Evolutionary conservation across 2,113 vertebrate species (phyloP).

Genomic region (Antechinus flavipes): DNA sequence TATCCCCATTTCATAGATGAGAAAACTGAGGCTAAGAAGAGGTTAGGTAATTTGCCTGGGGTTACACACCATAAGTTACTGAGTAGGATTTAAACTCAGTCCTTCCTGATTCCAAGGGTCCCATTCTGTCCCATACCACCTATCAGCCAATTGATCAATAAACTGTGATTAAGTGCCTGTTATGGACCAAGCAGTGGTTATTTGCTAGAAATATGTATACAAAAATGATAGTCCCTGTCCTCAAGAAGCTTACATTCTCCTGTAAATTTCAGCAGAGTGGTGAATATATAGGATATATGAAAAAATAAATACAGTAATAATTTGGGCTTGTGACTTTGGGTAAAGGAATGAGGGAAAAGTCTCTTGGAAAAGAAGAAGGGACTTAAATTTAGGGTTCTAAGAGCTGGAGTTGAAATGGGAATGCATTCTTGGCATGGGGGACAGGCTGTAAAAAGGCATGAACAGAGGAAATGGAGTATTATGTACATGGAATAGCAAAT

Average conservation of each 20-base stretch:
- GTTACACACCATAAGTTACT: background rate
- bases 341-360: background rate
- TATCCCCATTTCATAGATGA: background rate
- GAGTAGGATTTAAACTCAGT: background rate
- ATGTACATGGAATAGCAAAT: background rate
- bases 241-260: background rate
- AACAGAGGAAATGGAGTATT: background rate
- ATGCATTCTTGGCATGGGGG: background rate
- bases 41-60: background rate
- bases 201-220: background rate
- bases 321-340: background rate
- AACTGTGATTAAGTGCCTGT: background rate
- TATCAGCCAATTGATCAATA: background rate
- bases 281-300: background rate
- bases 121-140: background rate
- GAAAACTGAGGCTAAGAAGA: background rate
- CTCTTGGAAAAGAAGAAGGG: background rate
- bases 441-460: background rate
- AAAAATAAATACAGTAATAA: background rate
- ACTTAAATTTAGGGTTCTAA: background rate
- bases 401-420: background rate
- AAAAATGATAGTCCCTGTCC: background rate
- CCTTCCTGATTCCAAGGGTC: background rate
- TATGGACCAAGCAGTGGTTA: background rate
- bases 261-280: background rate